Evolutionary conservation across 2,113 vertebrate genomes (phyloP), one percentile per base, ranked within the genome.

Genomic region (Clupea harengus): DNA sequence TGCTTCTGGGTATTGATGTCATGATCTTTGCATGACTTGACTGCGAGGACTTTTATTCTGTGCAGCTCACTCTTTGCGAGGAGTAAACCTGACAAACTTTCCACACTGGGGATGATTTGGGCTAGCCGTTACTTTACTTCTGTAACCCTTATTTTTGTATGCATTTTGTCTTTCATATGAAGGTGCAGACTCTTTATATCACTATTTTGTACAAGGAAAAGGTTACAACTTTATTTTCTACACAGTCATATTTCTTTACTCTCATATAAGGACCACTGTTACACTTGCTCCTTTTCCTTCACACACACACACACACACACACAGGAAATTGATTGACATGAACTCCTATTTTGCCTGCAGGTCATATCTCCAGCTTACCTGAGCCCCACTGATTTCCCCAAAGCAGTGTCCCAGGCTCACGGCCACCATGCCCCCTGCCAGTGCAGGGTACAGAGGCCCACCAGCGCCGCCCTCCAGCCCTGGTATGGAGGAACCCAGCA

Each of bases 351-450:
- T 72, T 72, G n/a, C 6, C 25, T 72, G 25, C 3, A 28, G 9
- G 20, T 22, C 2, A n/a, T n/a, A 7, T 2, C 4, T 11, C 15
- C 10, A 32, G 28, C 91, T 96, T 89, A 96, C 94, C 92, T 97
- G 96, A 6, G 95, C 93, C 0, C 94, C 94, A 6, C 94, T 95
- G 88, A 96, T 94, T 84, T 96, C 95, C 89, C 95, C 93, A 81
- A 96, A 96, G 91, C 93, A 93, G 85, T 94, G 92, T 47, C 88
- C 89, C 85, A 97, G 88, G 1, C 86, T 91, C 13, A 94, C 91
- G 4, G 95, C 91, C 17, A 85, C 93, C 91, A 95, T 92, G 0
- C 95, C 95, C 67, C 93, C 94, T 0, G 94, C 95, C 86, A 97
- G 90, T 0, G 95, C 95, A 0, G 96, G 95, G 0, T 95, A 93